These are phyloP conservation scores for Premnoplex brunnescens DNA, from an alignment of 2,797 vertebrate species.

Conservation along the genomic window DNA sequence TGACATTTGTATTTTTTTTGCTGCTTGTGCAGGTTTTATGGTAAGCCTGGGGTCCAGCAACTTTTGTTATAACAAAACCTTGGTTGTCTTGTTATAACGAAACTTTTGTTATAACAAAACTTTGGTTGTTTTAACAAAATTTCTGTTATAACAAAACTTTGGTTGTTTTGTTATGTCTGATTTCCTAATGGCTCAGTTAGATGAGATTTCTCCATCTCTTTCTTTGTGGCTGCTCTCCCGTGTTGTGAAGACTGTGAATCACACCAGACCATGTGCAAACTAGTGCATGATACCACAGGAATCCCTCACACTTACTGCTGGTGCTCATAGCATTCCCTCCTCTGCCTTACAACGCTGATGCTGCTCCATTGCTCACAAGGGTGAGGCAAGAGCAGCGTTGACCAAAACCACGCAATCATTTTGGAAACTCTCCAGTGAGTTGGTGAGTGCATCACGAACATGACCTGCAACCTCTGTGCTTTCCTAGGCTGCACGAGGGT, in stretches of 20 bases:
- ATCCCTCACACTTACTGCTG: not conserved
- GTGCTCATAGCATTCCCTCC: not conserved
- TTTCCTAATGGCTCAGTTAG: not conserved
- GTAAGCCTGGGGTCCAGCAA: not conserved
- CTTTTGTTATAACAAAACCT: not conserved
- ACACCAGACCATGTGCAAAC: not conserved
- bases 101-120: not conserved
- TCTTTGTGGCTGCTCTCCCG: not conserved
- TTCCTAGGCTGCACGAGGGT: not conserved
- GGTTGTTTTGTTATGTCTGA: not conserved
- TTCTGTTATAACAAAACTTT: too few relatives aligned
- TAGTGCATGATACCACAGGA: not conserved
- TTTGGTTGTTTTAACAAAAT: not conserved
- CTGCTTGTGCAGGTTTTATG: not conserved
- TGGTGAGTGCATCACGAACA: fast-evolving
- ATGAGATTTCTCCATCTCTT: not conserved
- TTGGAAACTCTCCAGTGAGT: not conserved
- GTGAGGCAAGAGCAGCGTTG: not conserved
- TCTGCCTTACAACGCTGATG: not conserved
- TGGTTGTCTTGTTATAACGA: not conserved
- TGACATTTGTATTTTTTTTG: not conserved
- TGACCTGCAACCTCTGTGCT: not conserved
- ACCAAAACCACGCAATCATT: not conserved
- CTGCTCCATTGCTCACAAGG: not conserved
- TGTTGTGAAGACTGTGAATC: not conserved